phyloP scores from a whole-genome alignment of 1,140 invertebrate genomes.

The Himalopsyche phryganea region DNA sequence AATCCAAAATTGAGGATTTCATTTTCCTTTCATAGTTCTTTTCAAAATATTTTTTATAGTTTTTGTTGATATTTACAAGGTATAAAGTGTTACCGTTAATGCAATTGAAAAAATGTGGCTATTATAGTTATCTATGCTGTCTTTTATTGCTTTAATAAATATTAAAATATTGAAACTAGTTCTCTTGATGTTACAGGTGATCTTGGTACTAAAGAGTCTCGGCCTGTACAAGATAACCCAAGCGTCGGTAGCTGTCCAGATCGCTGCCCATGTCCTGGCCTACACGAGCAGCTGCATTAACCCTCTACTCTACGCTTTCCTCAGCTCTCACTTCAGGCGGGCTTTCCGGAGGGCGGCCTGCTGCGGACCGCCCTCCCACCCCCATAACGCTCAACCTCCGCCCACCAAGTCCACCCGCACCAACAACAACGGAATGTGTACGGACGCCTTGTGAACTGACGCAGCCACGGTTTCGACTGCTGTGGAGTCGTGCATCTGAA shows the following conservation, averaged over 20 bases:
- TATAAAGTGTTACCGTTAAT: no score
- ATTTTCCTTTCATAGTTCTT: no score
- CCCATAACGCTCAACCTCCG: background rate
- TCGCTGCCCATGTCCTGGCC: slow-evolving; percentile 84
- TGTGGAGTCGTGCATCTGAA: no score
- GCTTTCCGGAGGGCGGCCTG: slow-evolving; percentile 66
- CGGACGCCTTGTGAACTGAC: slow-evolving; percentile 20
- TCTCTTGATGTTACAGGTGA: slow-evolving; percentile 57
- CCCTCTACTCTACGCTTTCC: slow-evolving; percentile 91
- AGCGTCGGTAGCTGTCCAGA: slow-evolving; percentile 71
- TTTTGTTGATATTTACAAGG: no score
- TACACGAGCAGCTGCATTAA: slow-evolving; percentile 95
- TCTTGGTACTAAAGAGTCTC: slow-evolving; percentile 75
- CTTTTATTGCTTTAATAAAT: no score
- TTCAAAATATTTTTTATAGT: no score
- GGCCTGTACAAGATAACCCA: slow-evolving; percentile 63
- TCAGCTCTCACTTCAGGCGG: slow-evolving; percentile 82
- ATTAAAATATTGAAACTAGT: no score
- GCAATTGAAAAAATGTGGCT: no score
- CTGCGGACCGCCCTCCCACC: slow-evolving; percentile 12
- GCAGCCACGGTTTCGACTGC: no score
- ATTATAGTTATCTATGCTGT: no score
- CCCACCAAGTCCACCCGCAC: slow-evolving; percentile 13
- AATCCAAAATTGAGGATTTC: no score
- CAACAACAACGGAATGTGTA: slow-evolving; percentile 29